A percentile compares a stretch with the other conserved stretches of the same genome.
Evolutionary conservation across 2,797 vertebrate species (phyloP).

Genomic region (Orestias chungarensis): DNA sequence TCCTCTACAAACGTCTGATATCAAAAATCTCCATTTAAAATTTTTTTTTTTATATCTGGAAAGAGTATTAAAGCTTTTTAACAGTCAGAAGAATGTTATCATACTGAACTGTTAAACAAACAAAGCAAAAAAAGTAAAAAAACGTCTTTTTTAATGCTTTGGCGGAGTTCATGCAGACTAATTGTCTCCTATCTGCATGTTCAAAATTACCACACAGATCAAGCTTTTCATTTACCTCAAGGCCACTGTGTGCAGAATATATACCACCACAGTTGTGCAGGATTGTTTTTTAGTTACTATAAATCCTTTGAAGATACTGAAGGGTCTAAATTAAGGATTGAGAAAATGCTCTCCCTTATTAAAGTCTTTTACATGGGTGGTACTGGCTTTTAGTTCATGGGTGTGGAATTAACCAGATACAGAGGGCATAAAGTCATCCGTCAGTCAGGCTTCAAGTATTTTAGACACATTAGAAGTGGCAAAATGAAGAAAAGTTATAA

Average conservation of each 20-base stretch:
- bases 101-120: no score
- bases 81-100: background rate
- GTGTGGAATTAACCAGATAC: background rate
- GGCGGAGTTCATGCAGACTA: background rate
- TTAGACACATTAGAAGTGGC: background rate
- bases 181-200: background rate
- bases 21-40: background rate
- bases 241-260: background rate
- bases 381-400: constrained; percentile 2
- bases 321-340: background rate
- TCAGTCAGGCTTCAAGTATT: constrained; percentile 1
- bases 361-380: background rate
- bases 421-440: background rate
- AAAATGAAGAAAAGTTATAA: no score
- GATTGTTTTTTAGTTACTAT: background rate
- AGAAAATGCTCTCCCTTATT: background rate
- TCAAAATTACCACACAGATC: constrained; percentile 3
- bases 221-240: background rate
- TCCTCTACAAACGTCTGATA: background rate
- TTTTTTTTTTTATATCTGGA: background rate
- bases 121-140: no score
- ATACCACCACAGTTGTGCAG: background rate
- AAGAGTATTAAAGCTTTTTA: background rate
- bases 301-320: constrained; percentile 2
- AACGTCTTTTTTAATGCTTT: background rate